A percentile compares a stretch with the other conserved stretches of the same genome.
These are phyloP conservation scores for Petromus typicus DNA, from an alignment of 2,113 vertebrate species.

Conservation along the genomic window DNA sequence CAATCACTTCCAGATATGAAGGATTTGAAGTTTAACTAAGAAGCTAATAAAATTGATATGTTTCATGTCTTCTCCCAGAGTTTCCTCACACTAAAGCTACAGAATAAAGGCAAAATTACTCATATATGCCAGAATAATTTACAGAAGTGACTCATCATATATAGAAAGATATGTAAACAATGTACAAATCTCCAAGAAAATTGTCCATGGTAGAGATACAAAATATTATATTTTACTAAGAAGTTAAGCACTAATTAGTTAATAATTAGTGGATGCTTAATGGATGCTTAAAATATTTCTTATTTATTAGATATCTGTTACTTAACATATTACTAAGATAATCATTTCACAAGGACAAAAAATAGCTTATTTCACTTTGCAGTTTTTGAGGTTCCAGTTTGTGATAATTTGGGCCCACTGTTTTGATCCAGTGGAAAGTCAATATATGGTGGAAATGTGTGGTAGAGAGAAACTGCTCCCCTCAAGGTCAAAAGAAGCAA, in stretches of 20 bases:
- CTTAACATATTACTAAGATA: not conserved
- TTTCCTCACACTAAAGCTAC: not conserved
- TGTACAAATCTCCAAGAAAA: not conserved
- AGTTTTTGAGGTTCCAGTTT: not conserved
- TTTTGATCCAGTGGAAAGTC: not conserved
- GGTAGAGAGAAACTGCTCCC: not conserved
- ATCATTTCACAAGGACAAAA: not conserved
- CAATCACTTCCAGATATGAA: not conserved
- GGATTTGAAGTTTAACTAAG: not conserved
- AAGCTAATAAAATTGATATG: not conserved
- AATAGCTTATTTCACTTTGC: too few species aligned
- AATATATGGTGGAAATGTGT: not conserved
- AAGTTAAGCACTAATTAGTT: not conserved
- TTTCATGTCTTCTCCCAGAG: not conserved
- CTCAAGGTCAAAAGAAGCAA: not conserved
- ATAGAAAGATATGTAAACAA: not conserved
- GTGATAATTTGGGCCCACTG: not conserved
- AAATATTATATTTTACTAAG: not conserved
- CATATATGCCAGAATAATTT: not conserved
- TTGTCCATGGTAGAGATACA: not conserved
- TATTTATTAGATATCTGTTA: not conserved
- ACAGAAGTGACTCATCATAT: not conserved
- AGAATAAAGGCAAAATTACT: not conserved
- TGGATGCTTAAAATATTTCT: not conserved
- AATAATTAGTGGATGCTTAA: not conserved